A percentile compares a stretch with the other conserved stretches of the same genome.
Conservation (phyloP, 1,140 invertebrate species). For the Drosophila pseudoobscura region DNA sequence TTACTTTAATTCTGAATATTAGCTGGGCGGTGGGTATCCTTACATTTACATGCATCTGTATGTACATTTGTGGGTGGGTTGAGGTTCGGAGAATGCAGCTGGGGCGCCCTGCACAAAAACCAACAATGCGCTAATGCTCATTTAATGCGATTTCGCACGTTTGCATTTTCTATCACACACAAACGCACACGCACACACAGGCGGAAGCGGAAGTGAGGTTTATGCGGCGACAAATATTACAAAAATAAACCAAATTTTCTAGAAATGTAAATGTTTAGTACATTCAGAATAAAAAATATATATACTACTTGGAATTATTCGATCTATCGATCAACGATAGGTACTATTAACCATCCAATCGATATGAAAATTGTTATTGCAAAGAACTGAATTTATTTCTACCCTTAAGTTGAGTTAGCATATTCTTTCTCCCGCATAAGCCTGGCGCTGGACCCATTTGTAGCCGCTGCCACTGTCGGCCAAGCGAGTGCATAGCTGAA, state of each 20-base stretch:
- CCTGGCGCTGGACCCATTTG: slow-evolving; percentile 3
- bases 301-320: too few species aligned
- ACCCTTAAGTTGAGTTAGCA: too few species aligned
- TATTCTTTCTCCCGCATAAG: slow-evolving; percentile 13
- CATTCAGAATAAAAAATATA: too few species aligned
- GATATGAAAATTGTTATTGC: too few species aligned
- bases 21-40: not conserved
- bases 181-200: slow-evolving; percentile 20
- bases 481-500: slow-evolving; percentile 48
- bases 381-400: too few species aligned
- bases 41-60: too few species aligned
- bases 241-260: not conserved
- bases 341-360: too few species aligned
- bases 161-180: slow-evolving; percentile 67
- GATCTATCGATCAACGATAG: too few species aligned
- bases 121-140: slow-evolving; percentile 78
- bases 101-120: slow-evolving; percentile 43
- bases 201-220: not conserved
- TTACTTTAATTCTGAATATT: slow-evolving; percentile 23
- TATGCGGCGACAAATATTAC: not conserved
- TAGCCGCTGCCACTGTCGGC: slow-evolving; percentile 12
- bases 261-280: too few species aligned
- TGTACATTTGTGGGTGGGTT: not conserved
- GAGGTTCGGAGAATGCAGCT: not conserved
- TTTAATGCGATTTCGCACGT: slow-evolving; percentile 80